phyloP scores from a whole-genome alignment of 2,113 vertebrate genomes.

The Morone saxatilis region DNA sequence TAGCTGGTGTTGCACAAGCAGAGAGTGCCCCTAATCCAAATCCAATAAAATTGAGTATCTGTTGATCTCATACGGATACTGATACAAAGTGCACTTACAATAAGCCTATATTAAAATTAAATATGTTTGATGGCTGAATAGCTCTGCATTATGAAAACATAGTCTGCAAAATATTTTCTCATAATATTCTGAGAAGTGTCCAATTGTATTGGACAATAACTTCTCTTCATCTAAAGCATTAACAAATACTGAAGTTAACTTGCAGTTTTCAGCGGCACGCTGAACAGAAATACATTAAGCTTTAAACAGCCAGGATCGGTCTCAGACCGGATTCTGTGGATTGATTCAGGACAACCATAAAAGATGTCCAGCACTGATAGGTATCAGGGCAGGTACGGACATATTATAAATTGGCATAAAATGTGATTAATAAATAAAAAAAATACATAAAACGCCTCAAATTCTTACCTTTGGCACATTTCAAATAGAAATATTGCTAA shows the following conservation, averaged over 20 bases:
- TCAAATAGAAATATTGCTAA: too few species aligned
- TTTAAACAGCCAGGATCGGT: neutral
- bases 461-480: too few species aligned
- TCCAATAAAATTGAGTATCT: conserved; percentile 6
- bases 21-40: neutral
- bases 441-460: too few species aligned
- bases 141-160: neutral
- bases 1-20: too few species aligned
- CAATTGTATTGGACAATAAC: neutral
- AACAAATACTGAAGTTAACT: neutral
- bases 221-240: neutral
- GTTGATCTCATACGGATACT: neutral
- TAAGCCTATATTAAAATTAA: neutral
- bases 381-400: neutral
- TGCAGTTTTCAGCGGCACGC: neutral
- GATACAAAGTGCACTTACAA: neutral
- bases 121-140: conserved; percentile 3
- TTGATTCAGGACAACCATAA: neutral
- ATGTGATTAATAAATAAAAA: too few species aligned
- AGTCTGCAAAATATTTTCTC: neutral
- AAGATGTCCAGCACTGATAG: neutral
- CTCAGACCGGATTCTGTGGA: neutral
- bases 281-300: neutral
- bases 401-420: too few species aligned
- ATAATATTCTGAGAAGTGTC: neutral